A percentile compares a stretch with the other conserved stretches of the same genome.
phyloP scores from a whole-genome alignment of 1,140 invertebrate genomes.

The Adelges cooleyi region DNA sequence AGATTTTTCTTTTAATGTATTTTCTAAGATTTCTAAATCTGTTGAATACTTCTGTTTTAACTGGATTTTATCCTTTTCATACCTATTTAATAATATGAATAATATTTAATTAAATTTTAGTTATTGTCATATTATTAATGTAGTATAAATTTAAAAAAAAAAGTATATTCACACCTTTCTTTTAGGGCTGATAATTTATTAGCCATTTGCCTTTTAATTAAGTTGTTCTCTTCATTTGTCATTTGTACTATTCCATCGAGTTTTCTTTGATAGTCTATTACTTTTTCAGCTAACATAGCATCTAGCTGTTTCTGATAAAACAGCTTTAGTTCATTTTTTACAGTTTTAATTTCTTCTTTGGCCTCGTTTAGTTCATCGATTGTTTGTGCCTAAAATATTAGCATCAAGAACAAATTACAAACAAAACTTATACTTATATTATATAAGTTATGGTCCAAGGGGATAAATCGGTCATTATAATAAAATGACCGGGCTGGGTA shows the following conservation, averaged over 20 bases:
- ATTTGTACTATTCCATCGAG: slow-evolving; percentile 23
- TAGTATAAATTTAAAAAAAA: neutral
- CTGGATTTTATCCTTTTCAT: slow-evolving; percentile 1
- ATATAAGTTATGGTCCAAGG: too few species aligned
- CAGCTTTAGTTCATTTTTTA: slow-evolving; percentile 3
- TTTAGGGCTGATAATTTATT: neutral
- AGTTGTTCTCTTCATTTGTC: slow-evolving; percentile 22
- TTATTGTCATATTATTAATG: too few species aligned
- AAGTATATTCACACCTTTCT: neutral
- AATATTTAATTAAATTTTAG: too few species aligned
- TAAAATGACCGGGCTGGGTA: too few species aligned
- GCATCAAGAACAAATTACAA: too few species aligned
- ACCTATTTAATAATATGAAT: neutral
- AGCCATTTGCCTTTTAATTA: slow-evolving; percentile 19
- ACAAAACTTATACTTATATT: too few species aligned
- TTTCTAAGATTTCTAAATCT: slow-evolving; percentile 39
- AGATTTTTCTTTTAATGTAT: slow-evolving; percentile 3
- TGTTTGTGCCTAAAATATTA: neutral
- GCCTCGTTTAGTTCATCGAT: slow-evolving; percentile 1
- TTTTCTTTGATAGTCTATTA: slow-evolving; percentile 14
- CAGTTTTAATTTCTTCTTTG: slow-evolving; percentile 19
- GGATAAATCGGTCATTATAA: too few species aligned
- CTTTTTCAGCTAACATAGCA: slow-evolving; percentile 22
- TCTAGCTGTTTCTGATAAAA: slow-evolving; percentile 24
- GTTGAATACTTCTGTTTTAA: neutral